Percentiles rank a stretch among this genome's conserved stretches.
These are phyloP conservation scores for Dasyornis broadbenti DNA, from an alignment of 2,113 vertebrate genomes.

Conservation along the genomic window DNA sequence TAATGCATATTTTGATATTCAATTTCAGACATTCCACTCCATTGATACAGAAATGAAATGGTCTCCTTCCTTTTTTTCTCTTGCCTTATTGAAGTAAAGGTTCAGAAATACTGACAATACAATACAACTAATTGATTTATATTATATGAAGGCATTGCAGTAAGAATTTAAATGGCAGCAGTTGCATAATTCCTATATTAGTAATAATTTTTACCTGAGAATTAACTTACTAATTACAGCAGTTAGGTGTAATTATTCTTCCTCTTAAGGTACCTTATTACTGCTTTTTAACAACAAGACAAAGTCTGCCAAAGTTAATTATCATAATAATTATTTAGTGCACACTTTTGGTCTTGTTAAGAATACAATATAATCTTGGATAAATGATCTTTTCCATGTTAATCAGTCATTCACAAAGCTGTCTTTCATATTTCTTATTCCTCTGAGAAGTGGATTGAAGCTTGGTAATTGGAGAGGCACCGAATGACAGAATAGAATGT, in stretches of 20 bases:
- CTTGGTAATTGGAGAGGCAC: not conserved
- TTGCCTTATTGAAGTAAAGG: not conserved
- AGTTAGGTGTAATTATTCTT: slow-evolving; percentile 74
- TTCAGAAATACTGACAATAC: slow-evolving; percentile 5
- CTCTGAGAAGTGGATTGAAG: slow-evolving; percentile 41
- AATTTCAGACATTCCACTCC: not conserved
- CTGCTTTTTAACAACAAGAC: slow-evolving; percentile 67
- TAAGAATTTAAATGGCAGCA: slow-evolving; percentile 51
- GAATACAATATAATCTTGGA: slow-evolving; percentile 57
- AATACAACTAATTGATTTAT: no score
- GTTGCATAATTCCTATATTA: slow-evolving; percentile 53
- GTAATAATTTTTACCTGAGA: slow-evolving; percentile 63
- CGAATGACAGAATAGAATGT: slow-evolving; percentile 1
- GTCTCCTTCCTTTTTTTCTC: not conserved
- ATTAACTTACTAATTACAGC: slow-evolving; percentile 75
- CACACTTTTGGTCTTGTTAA: slow-evolving; percentile 55
- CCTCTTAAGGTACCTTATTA: slow-evolving; percentile 65
- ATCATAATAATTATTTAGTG: slow-evolving; percentile 69
- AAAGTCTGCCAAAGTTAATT: slow-evolving; percentile 66
- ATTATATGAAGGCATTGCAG: not conserved
- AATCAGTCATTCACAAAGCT: slow-evolving; percentile 59
- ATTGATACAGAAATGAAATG: not conserved
- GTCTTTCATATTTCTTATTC: slow-evolving; percentile 27
- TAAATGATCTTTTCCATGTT: slow-evolving; percentile 51
- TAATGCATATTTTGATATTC: not conserved